Evolutionary conservation across 2,113 vertebrate genomes (phyloP), one percentile per base, ranked within the genome.

Genomic region (Taxidea taxus): DNA sequence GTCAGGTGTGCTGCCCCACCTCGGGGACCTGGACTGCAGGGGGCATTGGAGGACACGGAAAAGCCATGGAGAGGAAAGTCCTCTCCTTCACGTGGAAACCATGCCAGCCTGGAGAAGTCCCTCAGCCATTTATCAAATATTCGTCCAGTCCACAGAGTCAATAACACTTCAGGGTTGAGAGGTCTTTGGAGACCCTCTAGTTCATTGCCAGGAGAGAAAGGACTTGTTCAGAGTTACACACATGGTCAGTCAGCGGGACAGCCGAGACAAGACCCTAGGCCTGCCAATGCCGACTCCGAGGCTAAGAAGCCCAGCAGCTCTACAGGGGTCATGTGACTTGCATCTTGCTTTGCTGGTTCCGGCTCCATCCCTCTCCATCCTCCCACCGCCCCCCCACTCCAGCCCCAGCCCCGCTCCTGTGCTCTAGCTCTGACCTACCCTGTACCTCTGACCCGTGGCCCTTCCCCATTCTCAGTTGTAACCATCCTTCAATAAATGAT

Each of bases 401-500:
- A 1, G 15, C 15, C n/a, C n/a, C 2, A 21, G 20, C 7, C 21
- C 8, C 9, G 68, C 68, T 39, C 7, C 66, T 1, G 3, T 9
- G n/a, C 42, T 51, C 51, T 80, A 42, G 20, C 72, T 86, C 34
- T 27, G 27, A 44, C 3, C 15, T 34, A 13, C 2, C 7, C 29
- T 16, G 2, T 31, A 34, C 42, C 60, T 92, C 42, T 34, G 31
- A 37, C 87, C 31, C 10, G 4, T 1, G 34, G 34, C 37, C 56
- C 37, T 10, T 29, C n/a, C 31, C 14, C 44, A 21, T 18, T 68
- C 47, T 88, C 56, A 54, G 34, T 27, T 77, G 49, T 51, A 78
- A 70, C 8, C 15, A 68, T 54, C n/a, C 62, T 87, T 80, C 42
- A 54, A 27, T 37, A 70, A 49, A 90, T 0, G 0, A 91, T 74